phyloP scores from a whole-genome alignment of 2,797 vertebrate species.

The Potorous gilbertii region DNA sequence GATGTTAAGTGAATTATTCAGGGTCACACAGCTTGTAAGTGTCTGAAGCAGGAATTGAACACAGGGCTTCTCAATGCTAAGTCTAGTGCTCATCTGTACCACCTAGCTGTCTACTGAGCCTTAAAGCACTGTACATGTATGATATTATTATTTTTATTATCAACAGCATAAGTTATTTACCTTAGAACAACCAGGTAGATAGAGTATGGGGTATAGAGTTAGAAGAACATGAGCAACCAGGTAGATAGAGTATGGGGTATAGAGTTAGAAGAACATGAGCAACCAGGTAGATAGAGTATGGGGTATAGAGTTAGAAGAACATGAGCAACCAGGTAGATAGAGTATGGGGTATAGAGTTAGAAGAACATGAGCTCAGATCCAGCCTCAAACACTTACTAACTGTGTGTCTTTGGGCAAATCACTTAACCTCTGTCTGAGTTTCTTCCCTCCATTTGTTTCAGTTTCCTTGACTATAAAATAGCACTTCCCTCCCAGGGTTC shows the following conservation, averaged over 20 bases:
- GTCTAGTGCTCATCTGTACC: neutral
- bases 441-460: neutral
- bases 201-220: too few species aligned
- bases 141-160: neutral
- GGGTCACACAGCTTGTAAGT: too few species aligned
- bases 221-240: neutral
- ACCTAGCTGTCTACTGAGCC: neutral
- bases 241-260: neutral
- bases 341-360: too few species aligned
- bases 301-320: too few species aligned
- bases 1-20: too few species aligned
- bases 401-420: too few species aligned
- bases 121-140: neutral
- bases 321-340: neutral
- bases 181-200: neutral
- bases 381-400: neutral
- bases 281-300: neutral
- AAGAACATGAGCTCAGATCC: neutral
- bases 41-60: too few species aligned
- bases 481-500: neutral
- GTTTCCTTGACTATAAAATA: too few species aligned
- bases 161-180: neutral
- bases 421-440: too few species aligned
- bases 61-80: neutral
- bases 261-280: too few species aligned